Base-by-base conservation (phyloP, 2,888 invertebrate genomes). In the Eupithecia abbreviata region DNA sequence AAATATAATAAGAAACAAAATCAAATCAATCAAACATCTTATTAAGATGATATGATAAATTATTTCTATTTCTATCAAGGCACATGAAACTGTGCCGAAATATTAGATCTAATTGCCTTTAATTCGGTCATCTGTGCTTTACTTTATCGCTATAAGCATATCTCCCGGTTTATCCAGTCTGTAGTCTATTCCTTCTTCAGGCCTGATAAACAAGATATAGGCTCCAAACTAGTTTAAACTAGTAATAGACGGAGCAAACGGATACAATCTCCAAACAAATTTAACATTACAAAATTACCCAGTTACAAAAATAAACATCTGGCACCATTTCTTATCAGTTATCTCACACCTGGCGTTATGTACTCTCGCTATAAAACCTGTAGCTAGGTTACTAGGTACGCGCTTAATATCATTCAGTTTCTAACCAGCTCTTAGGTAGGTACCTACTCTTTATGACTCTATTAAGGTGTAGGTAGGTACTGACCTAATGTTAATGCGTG, bases 221-320 rank as follows among this genome's bases (percentile, higher is more conserved):
- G 55, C 51, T 13, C 15, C 2, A 51, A n/a, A n/a, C 13, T 15
- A 51, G 51, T 51, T 51, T 51, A 5, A n/a, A 51, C n/a, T 18
- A 9, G 3, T 7, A 18, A 58, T 55, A n/a, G n/a, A 55, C 9
- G n/a, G 18, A 51, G 4, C 55, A 18, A 18, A 58, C 18, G n/a
- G 9, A 51, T 49, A 49, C 15, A 76, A 67, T 51, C n/a, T n/a
- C 10, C 30, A 12, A 12, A 30, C 10, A 65, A 65, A 30, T 65
- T 65, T 51, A 51, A 15, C 6, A 6, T 49, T 3, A 13, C 12
- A 58, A n/a, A 65, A 12, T 12, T 65, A 65, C 41, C 41, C 65
- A 65, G 65, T 12, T 18, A 9, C 15, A 65, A 65, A 65, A 30
- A 65, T 65, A 65, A 41, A 65, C 65, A 65, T 65, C 13, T 65